A percentile compares a stretch with the other conserved stretches of the same genome.
phyloP scores from a whole-genome alignment of 2,113 vertebrate genomes.

The Petrocephalus microphthalmus region DNA sequence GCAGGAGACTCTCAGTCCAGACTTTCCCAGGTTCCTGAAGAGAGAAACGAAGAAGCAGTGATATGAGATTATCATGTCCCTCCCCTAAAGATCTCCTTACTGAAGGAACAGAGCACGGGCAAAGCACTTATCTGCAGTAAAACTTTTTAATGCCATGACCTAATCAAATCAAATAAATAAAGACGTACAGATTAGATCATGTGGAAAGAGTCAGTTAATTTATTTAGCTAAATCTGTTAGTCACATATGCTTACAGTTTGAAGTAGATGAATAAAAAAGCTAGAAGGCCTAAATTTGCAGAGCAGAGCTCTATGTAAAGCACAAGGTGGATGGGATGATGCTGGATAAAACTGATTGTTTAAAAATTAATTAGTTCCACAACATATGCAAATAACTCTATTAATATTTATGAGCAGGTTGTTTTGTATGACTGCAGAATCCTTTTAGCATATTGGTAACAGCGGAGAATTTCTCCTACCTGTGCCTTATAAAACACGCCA shows the following conservation, averaged over 20 bases:
- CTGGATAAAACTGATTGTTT: not conserved
- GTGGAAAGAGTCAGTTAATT: not conserved
- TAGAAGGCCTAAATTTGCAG: not conserved
- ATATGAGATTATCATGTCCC: not conserved
- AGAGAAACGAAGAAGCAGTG: not conserved
- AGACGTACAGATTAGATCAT: not conserved
- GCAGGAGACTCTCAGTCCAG: constrained; percentile 65
- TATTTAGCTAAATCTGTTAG: not conserved
- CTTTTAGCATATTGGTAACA: not conserved
- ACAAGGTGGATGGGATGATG: not conserved
- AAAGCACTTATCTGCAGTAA: not conserved
- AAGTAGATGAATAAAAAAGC: not conserved
- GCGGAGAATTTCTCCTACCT: not conserved
- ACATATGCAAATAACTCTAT: not conserved
- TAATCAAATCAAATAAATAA: not conserved
- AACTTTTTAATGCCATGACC: not conserved
- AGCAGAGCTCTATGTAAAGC: not conserved
- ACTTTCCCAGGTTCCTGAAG: constrained; percentile 65
- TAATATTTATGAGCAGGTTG: not conserved
- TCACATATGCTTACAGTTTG: not conserved
- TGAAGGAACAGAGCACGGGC: not conserved
- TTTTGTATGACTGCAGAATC: not conserved
- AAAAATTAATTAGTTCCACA: not conserved
- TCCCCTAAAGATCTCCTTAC: not conserved
- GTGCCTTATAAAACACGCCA: not conserved